Evolutionary conservation across 2,888 invertebrate genomes (phyloP).

Genomic region (Hyalella azteca): DNA sequence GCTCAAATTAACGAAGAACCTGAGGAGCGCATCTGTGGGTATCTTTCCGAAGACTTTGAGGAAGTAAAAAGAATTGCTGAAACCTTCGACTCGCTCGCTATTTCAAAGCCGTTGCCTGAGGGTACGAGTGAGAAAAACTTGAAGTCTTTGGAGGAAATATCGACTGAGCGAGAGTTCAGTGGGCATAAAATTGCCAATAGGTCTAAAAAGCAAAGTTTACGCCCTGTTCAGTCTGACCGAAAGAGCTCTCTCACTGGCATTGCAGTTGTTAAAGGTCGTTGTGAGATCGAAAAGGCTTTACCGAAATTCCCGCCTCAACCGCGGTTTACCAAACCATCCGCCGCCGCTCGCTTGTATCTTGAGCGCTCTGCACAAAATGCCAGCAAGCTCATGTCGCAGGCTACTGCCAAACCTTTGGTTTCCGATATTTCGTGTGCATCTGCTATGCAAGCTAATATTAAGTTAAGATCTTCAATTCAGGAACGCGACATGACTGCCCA

Average conservation of each 20-base stretch:
- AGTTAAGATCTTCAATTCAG: no score
- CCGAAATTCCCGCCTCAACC: background rate
- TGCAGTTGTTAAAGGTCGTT: background rate
- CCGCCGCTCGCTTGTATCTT: slow-evolving; percentile 18
- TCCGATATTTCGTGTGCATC: background rate
- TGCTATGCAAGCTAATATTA: background rate
- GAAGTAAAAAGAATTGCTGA: slow-evolving; percentile 2
- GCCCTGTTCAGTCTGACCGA: no score
- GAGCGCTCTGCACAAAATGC: slow-evolving; percentile 17
- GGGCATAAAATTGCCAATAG: no score
- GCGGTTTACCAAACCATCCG: slow-evolving; percentile 19
- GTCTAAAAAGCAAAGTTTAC: no score
- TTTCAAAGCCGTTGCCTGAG: background rate
- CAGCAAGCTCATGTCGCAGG: background rate
- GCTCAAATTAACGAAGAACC: background rate
- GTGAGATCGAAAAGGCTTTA: background rate
- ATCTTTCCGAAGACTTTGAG: background rate
- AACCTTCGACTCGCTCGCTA: background rate
- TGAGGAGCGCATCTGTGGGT: background rate
- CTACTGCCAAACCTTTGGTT: background rate
- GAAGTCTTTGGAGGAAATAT: background rate
- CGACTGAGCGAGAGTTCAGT: no score
- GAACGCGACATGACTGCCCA: no score
- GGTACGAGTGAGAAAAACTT: background rate
- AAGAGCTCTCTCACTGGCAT: background rate